These are phyloP conservation scores for Conops quadrifasciatus DNA, from an alignment of 2,888 invertebrate species.

Conservation along the genomic window DNA sequence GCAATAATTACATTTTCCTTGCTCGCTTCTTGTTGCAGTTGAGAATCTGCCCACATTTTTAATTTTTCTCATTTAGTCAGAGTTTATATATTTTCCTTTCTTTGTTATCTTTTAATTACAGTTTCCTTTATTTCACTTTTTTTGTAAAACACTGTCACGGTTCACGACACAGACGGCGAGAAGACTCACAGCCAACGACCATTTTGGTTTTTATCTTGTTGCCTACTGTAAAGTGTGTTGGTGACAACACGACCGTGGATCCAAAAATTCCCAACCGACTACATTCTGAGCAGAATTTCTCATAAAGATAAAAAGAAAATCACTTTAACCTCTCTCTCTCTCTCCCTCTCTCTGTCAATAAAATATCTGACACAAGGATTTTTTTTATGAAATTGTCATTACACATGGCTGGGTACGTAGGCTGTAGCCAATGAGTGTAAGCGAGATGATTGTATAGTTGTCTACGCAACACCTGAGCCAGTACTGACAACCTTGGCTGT, in stretches of 20 bases:
- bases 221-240: conserved; percentile 50
- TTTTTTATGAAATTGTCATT: too few species aligned
- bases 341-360: not conserved
- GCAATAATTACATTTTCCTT: conserved; percentile 14
- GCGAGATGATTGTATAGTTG: too few species aligned
- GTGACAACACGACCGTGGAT: conserved; percentile 45
- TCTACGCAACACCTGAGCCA: too few species aligned
- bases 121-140: conserved; percentile 6
- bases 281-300: conserved; percentile 20
- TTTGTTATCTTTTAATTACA: not conserved
- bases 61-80: not conserved
- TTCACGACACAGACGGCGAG: conserved; percentile 39
- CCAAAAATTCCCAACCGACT: conserved; percentile 39
- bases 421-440: too few species aligned
- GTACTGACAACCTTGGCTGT: too few species aligned
- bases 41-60: not conserved
- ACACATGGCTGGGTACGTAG: too few species aligned
- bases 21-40: not conserved
- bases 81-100: conserved; percentile 31
- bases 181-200: conserved; percentile 54
- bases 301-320: conserved; percentile 25
- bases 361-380: not conserved
- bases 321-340: not conserved
- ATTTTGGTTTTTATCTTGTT: conserved; percentile 58
- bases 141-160: conserved; percentile 29